Base-by-base conservation (phyloP, 2,113 vertebrate genomes). In the Ammodytes marinus region DNA sequence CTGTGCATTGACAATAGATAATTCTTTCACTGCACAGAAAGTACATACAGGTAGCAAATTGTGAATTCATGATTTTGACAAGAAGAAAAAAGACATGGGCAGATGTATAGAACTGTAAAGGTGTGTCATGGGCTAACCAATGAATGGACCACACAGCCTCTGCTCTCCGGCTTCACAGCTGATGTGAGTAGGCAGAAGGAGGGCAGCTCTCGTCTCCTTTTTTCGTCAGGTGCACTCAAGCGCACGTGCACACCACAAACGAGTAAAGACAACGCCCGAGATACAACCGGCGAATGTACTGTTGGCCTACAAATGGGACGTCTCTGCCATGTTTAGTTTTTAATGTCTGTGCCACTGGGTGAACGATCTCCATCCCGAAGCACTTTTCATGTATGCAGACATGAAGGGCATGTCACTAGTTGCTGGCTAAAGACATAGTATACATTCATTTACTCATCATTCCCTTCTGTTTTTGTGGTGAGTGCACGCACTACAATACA, bases 171-270 rank as follows among this genome's bases (percentile, higher is more conserved):
- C 69, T 47, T 43, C 53, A 60, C 12, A 0, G 12, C 77, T 88
- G 88, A 93, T 93, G 14, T 42, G 75, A 91, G 63, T 0, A 50
- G 90, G 86, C 89, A 92, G 89, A 89, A 91, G 69, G 85, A 89
- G 89, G 89, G 37, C 92, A 84, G 27, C 27, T 77, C 64, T 55
- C 19, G 5, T 53, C 59, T 86, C 52, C 46, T 70, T 47, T 52
- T 55, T 71, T 73, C 13, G 17, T 66, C 88, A 82, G 83, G 69
- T 69, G 66, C 69, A 65, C 58, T 85, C 27, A 71, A 60, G 63
- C 55, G 17, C 39, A 76, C 49, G 52, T 6, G 11, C 14, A 7
- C 49, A 46, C 27, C n/a, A 52, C 55, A 66, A 39, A 45, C 35
- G 0, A 17, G 45, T 52, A 35, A 68, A 81, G 66, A 70, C 42